A percentile compares a stretch with the other conserved stretches of the same genome.
These are phyloP conservation scores for Alectura lathami DNA, from an alignment of 2,113 vertebrate genomes.

Conservation along the genomic window DNA sequence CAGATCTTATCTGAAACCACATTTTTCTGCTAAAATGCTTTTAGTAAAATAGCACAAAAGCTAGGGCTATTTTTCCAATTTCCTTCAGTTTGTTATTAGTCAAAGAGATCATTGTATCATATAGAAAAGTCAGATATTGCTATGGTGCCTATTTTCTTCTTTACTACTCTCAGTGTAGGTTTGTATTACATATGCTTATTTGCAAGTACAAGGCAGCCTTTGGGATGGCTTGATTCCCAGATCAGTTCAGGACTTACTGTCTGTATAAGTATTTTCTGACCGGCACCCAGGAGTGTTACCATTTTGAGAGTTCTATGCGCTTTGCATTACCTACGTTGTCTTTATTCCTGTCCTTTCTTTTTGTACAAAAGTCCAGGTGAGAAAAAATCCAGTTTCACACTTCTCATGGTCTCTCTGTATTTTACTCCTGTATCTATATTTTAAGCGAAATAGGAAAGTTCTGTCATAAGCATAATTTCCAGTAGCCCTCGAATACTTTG, in stretches of 20 bases:
- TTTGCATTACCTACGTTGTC: background rate
- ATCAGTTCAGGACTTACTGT: background rate
- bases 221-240: rapidly evolving
- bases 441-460: background rate
- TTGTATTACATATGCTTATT: background rate
- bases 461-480: background rate
- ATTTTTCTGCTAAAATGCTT: background rate
- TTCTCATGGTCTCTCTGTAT: background rate
- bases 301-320: background rate
- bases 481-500: background rate
- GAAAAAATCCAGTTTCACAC: background rate
- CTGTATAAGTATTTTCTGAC: background rate
- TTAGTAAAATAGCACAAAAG: background rate
- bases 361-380: background rate
- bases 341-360: background rate
- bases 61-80: background rate
- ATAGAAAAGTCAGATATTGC: background rate
- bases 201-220: background rate
- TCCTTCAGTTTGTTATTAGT: background rate
- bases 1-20: background rate
- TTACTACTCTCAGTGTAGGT: background rate
- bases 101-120: background rate
- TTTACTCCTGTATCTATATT: background rate
- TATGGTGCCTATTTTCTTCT: background rate
- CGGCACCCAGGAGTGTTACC: background rate